Percentiles rank a stretch among this genome's conserved stretches.
phyloP scores from a whole-genome alignment of 2,113 vertebrate genomes.

The Anhinga rufa region DNA sequence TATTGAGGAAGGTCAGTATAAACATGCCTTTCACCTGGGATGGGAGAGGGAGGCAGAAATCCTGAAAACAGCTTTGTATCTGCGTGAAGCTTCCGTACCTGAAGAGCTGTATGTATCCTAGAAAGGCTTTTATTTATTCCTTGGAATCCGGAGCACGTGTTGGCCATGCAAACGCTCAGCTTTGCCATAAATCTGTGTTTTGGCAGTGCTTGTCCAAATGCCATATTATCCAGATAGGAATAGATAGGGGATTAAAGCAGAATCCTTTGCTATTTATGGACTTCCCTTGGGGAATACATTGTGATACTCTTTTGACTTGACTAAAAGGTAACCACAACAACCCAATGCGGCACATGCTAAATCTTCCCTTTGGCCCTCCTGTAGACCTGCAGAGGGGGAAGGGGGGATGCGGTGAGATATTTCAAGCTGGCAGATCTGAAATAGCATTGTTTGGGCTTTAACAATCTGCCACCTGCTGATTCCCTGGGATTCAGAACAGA shows the following conservation, averaged over 20 bases:
- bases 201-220: conserved; percentile 2
- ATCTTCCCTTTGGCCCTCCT: not conserved
- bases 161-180: not conserved
- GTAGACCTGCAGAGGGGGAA: not conserved
- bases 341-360: not conserved
- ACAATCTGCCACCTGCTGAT: conserved; percentile 44
- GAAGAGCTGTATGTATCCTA: not conserved
- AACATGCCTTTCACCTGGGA: not conserved
- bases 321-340: conserved; percentile 48
- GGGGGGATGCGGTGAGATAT: not conserved
- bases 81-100: not conserved
- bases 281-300: conserved; percentile 3
- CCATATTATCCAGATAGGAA: conserved; percentile 35
- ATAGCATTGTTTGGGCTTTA: conserved; percentile 26
- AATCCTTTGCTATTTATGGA: conserved; percentile 44
- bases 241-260: conserved; percentile 40
- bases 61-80: not conserved
- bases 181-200: conserved; percentile 34
- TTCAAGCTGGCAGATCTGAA: conserved; percentile 6
- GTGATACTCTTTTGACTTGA: conserved; percentile 10
- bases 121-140: not conserved
- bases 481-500: conserved; percentile 1
- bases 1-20: not conserved
- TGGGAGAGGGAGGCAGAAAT: not conserved
- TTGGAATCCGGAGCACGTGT: not conserved